Conservation (phyloP, 2,797 vertebrate genomes). For the Anabas testudineus region DNA sequence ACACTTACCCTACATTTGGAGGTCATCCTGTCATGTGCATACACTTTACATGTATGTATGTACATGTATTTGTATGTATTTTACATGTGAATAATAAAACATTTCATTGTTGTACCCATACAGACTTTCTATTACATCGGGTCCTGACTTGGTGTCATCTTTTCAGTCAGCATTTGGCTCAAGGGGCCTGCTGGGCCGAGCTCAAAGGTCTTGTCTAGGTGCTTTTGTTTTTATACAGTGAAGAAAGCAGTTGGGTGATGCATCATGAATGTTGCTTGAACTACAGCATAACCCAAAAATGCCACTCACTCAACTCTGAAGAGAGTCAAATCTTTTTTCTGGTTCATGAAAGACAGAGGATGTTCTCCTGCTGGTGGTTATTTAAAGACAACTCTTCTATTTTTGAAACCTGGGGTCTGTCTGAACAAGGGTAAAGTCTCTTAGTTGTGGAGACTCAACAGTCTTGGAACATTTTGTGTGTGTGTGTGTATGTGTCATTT, state of each 20-base stretch:
- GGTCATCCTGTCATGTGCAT: conserved; percentile 49
- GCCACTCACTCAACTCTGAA: conserved; percentile 59
- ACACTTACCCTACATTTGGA: conserved; percentile 30
- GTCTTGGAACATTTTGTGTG: conserved; percentile 40
- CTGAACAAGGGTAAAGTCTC: conserved; percentile 46
- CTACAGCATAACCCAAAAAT: conserved; percentile 61
- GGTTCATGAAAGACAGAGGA: conserved; percentile 46
- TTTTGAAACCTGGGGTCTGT: conserved; percentile 55
- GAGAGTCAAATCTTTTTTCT: conserved; percentile 56
- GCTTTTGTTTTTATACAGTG: conserved; percentile 32
- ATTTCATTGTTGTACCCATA: conserved; percentile 32
- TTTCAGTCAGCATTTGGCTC: conserved; percentile 25
- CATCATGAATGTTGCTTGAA: conserved; percentile 62
- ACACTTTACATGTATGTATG: conserved; percentile 46
- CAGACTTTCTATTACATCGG: conserved; percentile 22
- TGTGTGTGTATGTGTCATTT: too few species aligned
- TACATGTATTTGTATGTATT: conserved; percentile 49
- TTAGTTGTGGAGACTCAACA: conserved; percentile 56
- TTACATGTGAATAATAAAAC: conserved; percentile 44
- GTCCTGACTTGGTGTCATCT: conserved; percentile 18
- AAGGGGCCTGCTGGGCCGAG: conserved; percentile 4
- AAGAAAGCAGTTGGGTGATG: conserved; percentile 40
- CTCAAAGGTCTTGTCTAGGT: conserved; percentile 18
- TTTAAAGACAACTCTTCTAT: conserved; percentile 74
- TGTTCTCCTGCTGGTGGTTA: conserved; percentile 53